Evolutionary conservation across 1,140 invertebrate species (phyloP), one percentile per base, ranked within the genome.

Genomic region (Vanessa atalanta): DNA sequence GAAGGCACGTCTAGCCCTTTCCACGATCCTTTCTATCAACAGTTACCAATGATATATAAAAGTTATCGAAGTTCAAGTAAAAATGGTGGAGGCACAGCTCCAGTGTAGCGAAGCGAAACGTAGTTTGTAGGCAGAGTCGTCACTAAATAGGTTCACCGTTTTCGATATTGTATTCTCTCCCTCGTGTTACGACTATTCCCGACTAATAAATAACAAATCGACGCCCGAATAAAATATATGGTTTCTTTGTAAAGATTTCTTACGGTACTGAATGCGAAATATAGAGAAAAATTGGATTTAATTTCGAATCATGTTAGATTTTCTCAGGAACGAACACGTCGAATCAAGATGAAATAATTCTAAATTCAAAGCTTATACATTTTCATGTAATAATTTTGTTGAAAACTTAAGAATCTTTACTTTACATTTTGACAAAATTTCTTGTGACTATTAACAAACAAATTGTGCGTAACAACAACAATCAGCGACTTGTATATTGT

Each of bases 181-280:
- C 84, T 88, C 83, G 83, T 88, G 82, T 88, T 89, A 88, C 85
- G 87, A 88, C 88, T 89, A 90, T 90, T 88, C 87, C 84, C 83
- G 77, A 82, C 88, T 92, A 92, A 92, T 92, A 92, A 92, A 92
- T 92, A 92, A 92, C 88, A 92, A 90, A 91, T 91, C 89, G 88
- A 90, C 86, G 84, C 87, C 82, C 81, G 83, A 83, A 88, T 90
- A 90, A 90, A 90, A 92, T 88, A 89, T 88, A 92, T 86, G 84
- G 86, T 86, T 87, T 85, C 84, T 83, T 83, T 80, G 79, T 78
- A 73, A 81, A 85, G 87, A 86, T 88, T 89, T 88, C 79, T 71
- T 72, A 65, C 57, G 5, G 26, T 72, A 72, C 57, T 66, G 77
- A 66, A 75, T 74, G 72, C 70, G 72, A 71, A 76, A 82, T 26